Evolutionary conservation across 2,797 vertebrate genomes (phyloP), one percentile per base, ranked within the genome.

Genomic region (Netta rufina): DNA sequence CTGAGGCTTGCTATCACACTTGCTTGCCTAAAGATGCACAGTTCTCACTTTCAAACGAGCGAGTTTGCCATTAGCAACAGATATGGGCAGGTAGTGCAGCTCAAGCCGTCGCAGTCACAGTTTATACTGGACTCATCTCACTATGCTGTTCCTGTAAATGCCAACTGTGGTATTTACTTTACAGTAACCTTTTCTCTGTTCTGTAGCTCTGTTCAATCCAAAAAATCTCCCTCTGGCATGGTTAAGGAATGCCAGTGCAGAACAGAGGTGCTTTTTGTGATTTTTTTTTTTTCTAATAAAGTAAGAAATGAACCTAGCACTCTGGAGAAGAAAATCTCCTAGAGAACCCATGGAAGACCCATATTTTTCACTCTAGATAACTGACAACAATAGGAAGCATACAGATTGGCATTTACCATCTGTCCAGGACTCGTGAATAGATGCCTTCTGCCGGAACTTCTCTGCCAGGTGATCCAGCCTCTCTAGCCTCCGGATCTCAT

Each of bases 371-470:
- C 64, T 28, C 72, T 67, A 5, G 6, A 3, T 9, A 82, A 79
- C 0, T 2, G 17, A 51, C 53, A 84, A 65, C 57, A 65, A 58
- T 0, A 45, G 51, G 41, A 92, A 84, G 61, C 33, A 71, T 1
- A 30, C 6, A 45, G 20, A 81, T 8, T 38, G 64, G 76, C 54
- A 88, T 98, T 72, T 96, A 98, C 98, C 98, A 4, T 98, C 98
- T 19, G 99, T 99, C 99, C 99, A 99, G 84, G 99, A 98, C 97
- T 99, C 99, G 2, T 99, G 99, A 97, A 99, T 99, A 41, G 98
- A 98, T 12, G 99, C 99, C 97, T 99, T 99, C 97, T 99, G 99
- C 30, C 99, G 98, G 94, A 99, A 99, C 85, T 99, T 99, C 98
- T 99, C 99, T 3, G 99, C 99, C 96, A 99, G 98, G 97, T 99